Evolutionary conservation across 1,140 invertebrate genomes (phyloP), one percentile per base, ranked within the genome.

Genomic region (Trachelipus rathkii): DNA sequence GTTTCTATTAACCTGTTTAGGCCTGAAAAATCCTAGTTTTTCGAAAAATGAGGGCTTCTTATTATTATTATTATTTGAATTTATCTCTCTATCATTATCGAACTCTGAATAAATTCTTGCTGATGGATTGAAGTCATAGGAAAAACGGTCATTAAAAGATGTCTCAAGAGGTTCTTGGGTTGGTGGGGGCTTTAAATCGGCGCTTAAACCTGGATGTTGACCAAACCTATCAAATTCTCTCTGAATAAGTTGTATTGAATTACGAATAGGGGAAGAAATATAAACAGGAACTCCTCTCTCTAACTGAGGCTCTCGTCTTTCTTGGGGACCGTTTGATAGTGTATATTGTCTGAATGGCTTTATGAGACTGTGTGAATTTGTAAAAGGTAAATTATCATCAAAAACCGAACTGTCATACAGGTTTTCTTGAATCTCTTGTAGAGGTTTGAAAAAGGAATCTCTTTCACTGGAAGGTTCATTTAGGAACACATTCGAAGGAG

Each of bases 11-110:
- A 60, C 50, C 19, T 60, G 11, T 8, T 19, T 60, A 15, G 50
- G 19, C 50, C 19, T 60, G 50, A 60, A 60, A 60, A 60, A 60
- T 60, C 50, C 50, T 15, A 60, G 50, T 19, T 60, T 60, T 60
- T 60, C 50, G 8, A 60, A 19, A 19, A 60, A 60, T 60, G 50
- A 60, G 11, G 50, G 50, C 50, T 19, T 19, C 2, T 60, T 60
- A 60, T 19, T 19, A 60, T 60, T 60, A 60, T 19, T 60, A 19
- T 60, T 60, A 4, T 15, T 19, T 60, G 50, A 19, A 60, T 60
- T 60, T 19, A 0, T 60, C 50, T 60, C 50, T 8, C 50, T 60
- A 8, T 13, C 50, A 60, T 60, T 60, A 60, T 60, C 50, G 50
- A 15, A 60, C 11, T 13, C 11, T 1, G 19, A 60, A 15, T 60